Base-by-base conservation (phyloP, 2,888 invertebrate genomes). In the Parochlus steinenii region DNA sequence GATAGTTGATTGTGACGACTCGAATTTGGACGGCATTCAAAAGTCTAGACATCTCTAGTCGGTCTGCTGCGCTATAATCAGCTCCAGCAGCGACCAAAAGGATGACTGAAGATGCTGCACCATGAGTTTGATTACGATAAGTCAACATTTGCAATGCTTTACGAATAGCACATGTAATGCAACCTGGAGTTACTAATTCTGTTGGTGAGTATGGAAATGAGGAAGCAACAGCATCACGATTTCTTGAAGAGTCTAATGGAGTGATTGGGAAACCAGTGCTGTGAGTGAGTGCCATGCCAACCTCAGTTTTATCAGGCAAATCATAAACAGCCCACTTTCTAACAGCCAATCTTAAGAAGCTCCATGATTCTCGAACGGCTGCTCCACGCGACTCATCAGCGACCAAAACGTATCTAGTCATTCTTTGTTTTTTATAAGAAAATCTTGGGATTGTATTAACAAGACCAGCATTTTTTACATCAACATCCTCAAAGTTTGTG, bases 351-450 rank as follows among this genome's bases (percentile, higher is more conserved):
- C 68, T 54, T 33, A 71, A 52, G 47, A 67, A 69, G 37, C 58
- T 64, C 69, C 70, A 71, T 2, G 69, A 67, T 48, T 71, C 69
- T 43, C 69, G 54, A 19, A 64, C 51, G 40, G 63, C 50, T 62
- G 68, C 67, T 41, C 68, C 66, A 44, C 64, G 64, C 12, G 67
- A 66, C 42, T 68, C 67, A 47, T 70, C 70, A 24, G 70, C 58
- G 2, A 70, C 57, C 25, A 71, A 55, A 5, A 70, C 64, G 45
- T 65, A 69, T 37, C 69, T 54, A 1, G 70, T 68, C 17, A 61
- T 46, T 18, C 55, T 55, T 38, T 66, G 61, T 41, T 63, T 61
- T 41, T 65, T 64, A 50, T 67, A 67, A 5, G 53, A 46, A 37
- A 69, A 61, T 30, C 51, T 53, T 5, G 67, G 65, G 0, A 55